Evolutionary conservation across 1,140 invertebrate species (phyloP), one percentile per base, ranked within the genome.

Genomic region (Cecropterus lyciades): DNA sequence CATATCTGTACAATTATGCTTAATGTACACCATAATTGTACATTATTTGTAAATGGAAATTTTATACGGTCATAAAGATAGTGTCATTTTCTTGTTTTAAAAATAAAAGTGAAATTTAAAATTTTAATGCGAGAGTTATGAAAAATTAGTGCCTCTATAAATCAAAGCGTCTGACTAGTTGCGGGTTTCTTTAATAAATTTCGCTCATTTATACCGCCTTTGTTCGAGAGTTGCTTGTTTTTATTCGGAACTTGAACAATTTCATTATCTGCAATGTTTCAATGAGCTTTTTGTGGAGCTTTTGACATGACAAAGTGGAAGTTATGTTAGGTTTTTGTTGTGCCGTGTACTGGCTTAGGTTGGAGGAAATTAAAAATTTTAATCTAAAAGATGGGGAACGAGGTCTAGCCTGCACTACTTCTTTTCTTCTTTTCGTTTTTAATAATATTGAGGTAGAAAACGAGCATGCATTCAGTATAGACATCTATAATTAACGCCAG

Each of bases 191-290:
- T 55, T 55, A 55, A 55, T 55, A 55, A 55, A 55, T 55, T n/a
- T 40, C 15, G 0, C 52, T 55, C 52, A 55, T 55, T 55, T 40
- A 4, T 45, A 40, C 30, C 15, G 16, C 33, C 52, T 55, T 55
- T 55, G 52, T 55, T 55, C 30, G 16, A n/a, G 16, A 55, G 8
- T 45, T 3, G 27, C 15, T 42, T 63, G 60, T 63, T 63, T 63
- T 63, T 63, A 42, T 62, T 51, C 37, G 33, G n/a, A 52, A 52
- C 48, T 52, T 42, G 60, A 63, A 52, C 46, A 63, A 63, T 63
- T 63, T 63, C 48, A 63, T 63, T 63, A 63, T 63, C 48, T 52
- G n/a, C 17, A 15, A 52, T 51, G 60, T 63, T 52, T 63, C 48
- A 62, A 42, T 51, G 48, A 42, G 48, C 48, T n/a, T 30, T 52